Percentiles rank a stretch among this genome's conserved stretches.
Conservation (phyloP, 2,113 vertebrate species). For the Grammomys dolichurus region DNA sequence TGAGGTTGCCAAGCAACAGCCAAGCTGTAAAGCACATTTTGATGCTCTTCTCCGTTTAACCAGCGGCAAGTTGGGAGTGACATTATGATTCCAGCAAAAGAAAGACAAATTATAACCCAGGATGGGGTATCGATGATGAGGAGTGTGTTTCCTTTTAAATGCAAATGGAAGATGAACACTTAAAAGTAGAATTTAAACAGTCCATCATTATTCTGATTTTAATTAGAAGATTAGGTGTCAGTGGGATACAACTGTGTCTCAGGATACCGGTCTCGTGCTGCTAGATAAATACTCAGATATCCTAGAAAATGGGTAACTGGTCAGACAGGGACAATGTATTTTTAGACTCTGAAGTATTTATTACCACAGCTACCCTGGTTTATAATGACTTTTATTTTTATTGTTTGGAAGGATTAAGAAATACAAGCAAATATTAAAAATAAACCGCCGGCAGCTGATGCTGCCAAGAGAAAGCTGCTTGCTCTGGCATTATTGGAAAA, state of each 20-base stretch:
- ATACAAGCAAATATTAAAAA: slow-evolving; percentile 86
- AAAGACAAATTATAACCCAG: slow-evolving; percentile 83
- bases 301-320: slow-evolving; percentile 83
- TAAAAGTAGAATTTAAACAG: slow-evolving; percentile 79
- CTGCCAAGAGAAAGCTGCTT: slow-evolving; percentile 74
- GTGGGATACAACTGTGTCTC: slow-evolving; percentile 77
- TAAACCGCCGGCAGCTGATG: slow-evolving; percentile 74
- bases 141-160: slow-evolving; percentile 81
- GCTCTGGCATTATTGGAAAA: slow-evolving; percentile 73
- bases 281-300: slow-evolving; percentile 84
- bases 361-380: slow-evolving; percentile 80
- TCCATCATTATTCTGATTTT: slow-evolving; percentile 83
- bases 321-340: slow-evolving; percentile 81
- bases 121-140: slow-evolving; percentile 73
- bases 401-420: slow-evolving; percentile 85
- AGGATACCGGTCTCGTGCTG: slow-evolving; percentile 80
- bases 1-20: slow-evolving; percentile 87
- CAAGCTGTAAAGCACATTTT: slow-evolving; percentile 86
- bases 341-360: slow-evolving; percentile 83
- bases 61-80: slow-evolving; percentile 85
- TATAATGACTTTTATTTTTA: slow-evolving; percentile 85
- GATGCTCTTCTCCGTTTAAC: slow-evolving; percentile 87
- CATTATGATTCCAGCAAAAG: slow-evolving; percentile 84
- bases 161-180: slow-evolving; percentile 76
- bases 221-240: slow-evolving; percentile 85